Evolutionary conservation across 2,888 invertebrate species (phyloP).

Genomic region (Agapostemon virescens): DNA sequence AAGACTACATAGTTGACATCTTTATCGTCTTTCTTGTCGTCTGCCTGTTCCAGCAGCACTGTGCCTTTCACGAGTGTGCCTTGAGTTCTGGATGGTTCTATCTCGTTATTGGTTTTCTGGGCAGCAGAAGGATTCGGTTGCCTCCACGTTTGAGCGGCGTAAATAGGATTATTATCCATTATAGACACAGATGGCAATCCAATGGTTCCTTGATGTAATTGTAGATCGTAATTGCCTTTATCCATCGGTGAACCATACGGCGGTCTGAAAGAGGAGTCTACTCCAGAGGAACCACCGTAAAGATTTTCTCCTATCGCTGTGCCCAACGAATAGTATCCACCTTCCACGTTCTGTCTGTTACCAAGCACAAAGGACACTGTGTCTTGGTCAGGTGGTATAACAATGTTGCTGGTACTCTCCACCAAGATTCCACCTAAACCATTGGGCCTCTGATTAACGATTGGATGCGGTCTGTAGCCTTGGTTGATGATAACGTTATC

Average conservation of each 20-base stretch:
- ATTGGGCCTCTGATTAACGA: slow-evolving; percentile 54
- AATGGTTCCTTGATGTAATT: slow-evolving; percentile 67
- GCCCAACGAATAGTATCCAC: slow-evolving; percentile 79
- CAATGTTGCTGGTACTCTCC: slow-evolving; percentile 85
- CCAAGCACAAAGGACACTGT: slow-evolving; percentile 85
- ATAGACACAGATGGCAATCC: slow-evolving; percentile 68
- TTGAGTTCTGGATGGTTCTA: slow-evolving; percentile 49
- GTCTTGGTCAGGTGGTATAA: slow-evolving; percentile 85
- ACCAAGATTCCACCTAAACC: slow-evolving; percentile 47
- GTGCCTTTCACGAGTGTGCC: slow-evolving; percentile 38
- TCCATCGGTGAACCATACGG: slow-evolving; percentile 50
- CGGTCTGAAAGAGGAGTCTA: slow-evolving; percentile 67
- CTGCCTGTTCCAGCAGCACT: slow-evolving; percentile 28
- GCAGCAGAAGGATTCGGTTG: slow-evolving; percentile 38
- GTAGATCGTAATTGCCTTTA: slow-evolving; percentile 43
- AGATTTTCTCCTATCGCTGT: slow-evolving; percentile 82
- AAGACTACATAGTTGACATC: slow-evolving; percentile 57
- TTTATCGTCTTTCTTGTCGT: slow-evolving; percentile 48
- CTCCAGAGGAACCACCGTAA: slow-evolving; percentile 70
- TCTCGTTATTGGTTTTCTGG: slow-evolving; percentile 51
- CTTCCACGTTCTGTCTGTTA: slow-evolving; percentile 84
- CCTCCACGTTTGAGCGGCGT: slow-evolving; percentile 67
- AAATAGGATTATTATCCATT: slow-evolving; percentile 49
- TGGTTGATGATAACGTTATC: slow-evolving; percentile 54
- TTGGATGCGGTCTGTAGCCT: slow-evolving; percentile 58